Percentiles rank a stretch among this genome's conserved stretches.
These are phyloP conservation scores for Caerostris darwini DNA, from an alignment of 1,140 invertebrate genomes.

Conservation along the genomic window DNA sequence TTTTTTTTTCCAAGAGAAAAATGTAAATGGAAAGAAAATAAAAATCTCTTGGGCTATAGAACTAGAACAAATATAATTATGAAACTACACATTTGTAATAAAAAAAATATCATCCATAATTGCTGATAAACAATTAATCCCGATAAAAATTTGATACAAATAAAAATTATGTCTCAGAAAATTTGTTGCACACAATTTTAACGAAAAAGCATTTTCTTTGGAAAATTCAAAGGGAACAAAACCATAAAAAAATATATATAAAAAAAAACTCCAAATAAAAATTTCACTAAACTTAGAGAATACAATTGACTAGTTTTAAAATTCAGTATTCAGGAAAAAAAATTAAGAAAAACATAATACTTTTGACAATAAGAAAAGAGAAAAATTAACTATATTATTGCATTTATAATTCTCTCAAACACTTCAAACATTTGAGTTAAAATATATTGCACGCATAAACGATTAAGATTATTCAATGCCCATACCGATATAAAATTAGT, in stretches of 20 bases:
- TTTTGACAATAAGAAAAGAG: background rate
- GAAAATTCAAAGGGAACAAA: background rate
- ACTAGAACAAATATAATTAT: too few relatives aligned
- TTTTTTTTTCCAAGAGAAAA: too few relatives aligned
- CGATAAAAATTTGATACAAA: too few relatives aligned
- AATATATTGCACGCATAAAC: conserved; percentile 14
- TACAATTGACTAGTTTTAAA: conserved; percentile 24
- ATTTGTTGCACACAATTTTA: background rate
- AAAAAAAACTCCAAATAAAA: background rate
- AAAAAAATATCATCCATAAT: too few relatives aligned
- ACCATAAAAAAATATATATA: conserved; percentile 5
- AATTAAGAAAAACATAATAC: background rate
- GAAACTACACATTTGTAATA: too few relatives aligned
- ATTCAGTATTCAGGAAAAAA: background rate
- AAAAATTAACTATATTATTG: background rate
- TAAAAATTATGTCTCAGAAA: background rate
- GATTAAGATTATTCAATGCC: background rate
- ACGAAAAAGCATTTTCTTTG: background rate
- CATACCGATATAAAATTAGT: background rate
- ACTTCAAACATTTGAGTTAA: background rate
- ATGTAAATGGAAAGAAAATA: too few relatives aligned
- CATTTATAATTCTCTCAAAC: background rate
- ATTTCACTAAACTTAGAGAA: background rate
- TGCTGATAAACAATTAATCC: too few relatives aligned
- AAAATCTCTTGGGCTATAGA: too few relatives aligned